Evolutionary conservation across 2,113 vertebrate species (phyloP).

Genomic region (Bubalus kerabau): DNA sequence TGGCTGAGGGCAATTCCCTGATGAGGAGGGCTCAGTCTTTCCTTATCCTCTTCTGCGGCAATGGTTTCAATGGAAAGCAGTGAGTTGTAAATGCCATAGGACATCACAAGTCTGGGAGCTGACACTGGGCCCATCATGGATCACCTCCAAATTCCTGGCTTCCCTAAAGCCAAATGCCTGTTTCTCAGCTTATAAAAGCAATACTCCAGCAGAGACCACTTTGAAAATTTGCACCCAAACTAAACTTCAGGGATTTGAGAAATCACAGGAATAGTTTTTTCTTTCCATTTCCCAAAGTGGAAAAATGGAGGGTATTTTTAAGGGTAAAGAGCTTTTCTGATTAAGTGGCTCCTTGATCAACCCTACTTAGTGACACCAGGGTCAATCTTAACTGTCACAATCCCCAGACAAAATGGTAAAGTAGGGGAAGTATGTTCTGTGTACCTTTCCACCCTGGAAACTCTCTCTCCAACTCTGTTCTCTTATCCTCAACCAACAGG

Average conservation of each 20-base stretch:
- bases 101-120: background rate
- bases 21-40: background rate
- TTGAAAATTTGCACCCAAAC: constrained; percentile 31
- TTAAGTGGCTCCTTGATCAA: constrained; percentile 14
- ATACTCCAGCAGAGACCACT: background rate
- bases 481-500: background rate
- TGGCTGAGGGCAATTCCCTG: background rate
- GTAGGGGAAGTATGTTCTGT: background rate
- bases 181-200: constrained; percentile 39
- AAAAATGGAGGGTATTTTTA: constrained; percentile 14
- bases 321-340: constrained; percentile 22
- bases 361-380: background rate
- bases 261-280: constrained; percentile 31
- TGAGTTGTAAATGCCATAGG: constrained; percentile 9
- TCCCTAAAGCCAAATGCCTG: background rate
- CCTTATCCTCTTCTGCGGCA: background rate
- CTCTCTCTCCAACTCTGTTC: background rate
- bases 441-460: background rate
- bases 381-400: background rate
- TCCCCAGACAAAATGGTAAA: background rate
- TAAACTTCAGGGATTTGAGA: constrained; percentile 20
- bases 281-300: constrained; percentile 22
- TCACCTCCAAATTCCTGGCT: constrained; percentile 20
- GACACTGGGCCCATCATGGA: background rate
- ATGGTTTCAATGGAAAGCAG: background rate